phyloP scores from a whole-genome alignment of 2,797 vertebrate species.

The Phyllotis vaccarum region DNA sequence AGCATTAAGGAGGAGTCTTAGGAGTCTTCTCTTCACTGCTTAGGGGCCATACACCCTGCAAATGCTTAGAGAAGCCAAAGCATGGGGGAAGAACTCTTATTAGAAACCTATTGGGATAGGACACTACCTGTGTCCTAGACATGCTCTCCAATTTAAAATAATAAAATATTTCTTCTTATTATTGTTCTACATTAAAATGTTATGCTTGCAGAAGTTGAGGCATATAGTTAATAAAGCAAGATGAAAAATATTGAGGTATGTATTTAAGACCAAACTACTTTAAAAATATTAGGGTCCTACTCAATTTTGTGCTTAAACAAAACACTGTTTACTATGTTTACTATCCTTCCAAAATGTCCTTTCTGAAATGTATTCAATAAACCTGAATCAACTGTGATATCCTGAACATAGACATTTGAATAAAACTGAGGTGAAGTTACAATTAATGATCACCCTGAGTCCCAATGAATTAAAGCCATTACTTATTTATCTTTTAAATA shows the following conservation, averaged over 20 bases:
- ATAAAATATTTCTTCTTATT: background rate
- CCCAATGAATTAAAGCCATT: conserved; percentile 14
- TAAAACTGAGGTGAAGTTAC: conserved; percentile 72
- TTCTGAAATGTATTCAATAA: background rate
- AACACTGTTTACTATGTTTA: background rate
- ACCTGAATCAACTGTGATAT: conserved; percentile 68
- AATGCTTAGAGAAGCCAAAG: background rate
- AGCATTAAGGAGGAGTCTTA: background rate
- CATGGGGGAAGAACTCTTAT: background rate
- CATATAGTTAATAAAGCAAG: background rate
- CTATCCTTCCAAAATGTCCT: conserved; percentile 7
- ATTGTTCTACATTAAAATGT: background rate
- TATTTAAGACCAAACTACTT: conserved; percentile 18
- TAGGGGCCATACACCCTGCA: background rate
- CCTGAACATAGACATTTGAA: conserved; percentile 74
- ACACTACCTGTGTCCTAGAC: background rate
- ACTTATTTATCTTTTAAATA: background rate
- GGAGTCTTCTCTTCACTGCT: background rate
- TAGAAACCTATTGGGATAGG: background rate
- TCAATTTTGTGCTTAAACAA: conserved; percentile 33
- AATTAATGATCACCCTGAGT: conserved; percentile 64
- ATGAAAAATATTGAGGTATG: background rate
- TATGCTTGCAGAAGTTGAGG: background rate
- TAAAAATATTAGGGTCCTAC: conserved; percentile 68
- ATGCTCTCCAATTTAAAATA: background rate